phyloP scores from a whole-genome alignment of 2,113 vertebrate genomes.

The Bothrops jararaca region DNA sequence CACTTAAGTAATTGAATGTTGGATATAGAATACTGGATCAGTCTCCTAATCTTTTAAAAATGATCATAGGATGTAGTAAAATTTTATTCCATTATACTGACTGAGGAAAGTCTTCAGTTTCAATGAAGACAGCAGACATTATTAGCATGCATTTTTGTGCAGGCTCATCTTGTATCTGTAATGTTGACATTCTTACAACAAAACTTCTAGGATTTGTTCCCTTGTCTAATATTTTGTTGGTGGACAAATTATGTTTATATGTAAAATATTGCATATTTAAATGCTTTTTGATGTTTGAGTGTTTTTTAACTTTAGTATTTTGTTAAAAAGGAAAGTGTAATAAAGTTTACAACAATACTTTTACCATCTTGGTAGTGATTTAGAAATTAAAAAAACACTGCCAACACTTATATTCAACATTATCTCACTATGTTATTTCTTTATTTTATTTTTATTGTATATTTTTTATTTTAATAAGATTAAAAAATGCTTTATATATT shows the following conservation, averaged over 20 bases:
- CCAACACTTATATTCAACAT: background rate
- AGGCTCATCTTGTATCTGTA: background rate
- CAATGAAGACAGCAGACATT: fast-evolving
- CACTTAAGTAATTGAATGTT: background rate
- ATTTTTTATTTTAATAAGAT: background rate
- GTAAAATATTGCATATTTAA: conserved; percentile 41
- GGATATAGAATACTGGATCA: background rate
- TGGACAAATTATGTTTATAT: background rate
- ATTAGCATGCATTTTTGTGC: background rate
- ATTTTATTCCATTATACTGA: background rate
- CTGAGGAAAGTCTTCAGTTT: background rate
- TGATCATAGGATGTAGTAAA: background rate
- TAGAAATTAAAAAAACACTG: background rate
- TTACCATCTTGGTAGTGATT: background rate
- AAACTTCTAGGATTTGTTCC: background rate
- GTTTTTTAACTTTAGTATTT: conserved; percentile 24
- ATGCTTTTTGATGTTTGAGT: conserved; percentile 1
- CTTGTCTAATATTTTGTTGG: background rate
- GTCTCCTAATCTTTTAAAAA: background rate
- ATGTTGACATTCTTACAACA: background rate
- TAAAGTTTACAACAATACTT: conserved; percentile 42
- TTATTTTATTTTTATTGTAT: background rate
- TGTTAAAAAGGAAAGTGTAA: conserved; percentile 36
- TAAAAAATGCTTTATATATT: background rate
- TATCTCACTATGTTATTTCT: background rate